These are phyloP conservation scores for Octomys mimax DNA, from an alignment of 2,797 vertebrate species.

Conservation along the genomic window DNA sequence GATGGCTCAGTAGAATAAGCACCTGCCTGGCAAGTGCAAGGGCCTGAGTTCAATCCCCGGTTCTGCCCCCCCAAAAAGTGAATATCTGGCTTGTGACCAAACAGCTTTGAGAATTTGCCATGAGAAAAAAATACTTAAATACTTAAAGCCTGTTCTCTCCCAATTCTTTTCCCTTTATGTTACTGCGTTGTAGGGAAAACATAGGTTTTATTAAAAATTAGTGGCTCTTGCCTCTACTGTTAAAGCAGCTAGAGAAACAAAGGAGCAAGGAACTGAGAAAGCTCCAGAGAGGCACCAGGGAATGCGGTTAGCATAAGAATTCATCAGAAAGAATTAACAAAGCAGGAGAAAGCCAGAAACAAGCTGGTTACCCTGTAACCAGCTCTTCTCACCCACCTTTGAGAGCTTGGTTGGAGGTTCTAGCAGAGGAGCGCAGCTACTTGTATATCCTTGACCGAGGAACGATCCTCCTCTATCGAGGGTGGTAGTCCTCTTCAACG, in stretches of 20 bases:
- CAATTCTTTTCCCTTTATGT: conserved; percentile 59
- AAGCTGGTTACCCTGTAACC: not conserved
- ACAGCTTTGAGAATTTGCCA: conserved; percentile 83
- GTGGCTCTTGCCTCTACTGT: not conserved
- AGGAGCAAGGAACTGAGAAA: not conserved
- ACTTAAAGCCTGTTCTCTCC: conserved; percentile 65
- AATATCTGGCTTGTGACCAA: conserved; percentile 84
- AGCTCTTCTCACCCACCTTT: not conserved
- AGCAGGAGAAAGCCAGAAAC: not conserved
- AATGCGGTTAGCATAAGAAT: not conserved
- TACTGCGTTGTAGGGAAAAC: not conserved
- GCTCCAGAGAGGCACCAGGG: not conserved
- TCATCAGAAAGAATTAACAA: not conserved
- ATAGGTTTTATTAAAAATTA: not conserved
- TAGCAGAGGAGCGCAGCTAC: too few species aligned
- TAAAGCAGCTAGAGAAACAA: not conserved
- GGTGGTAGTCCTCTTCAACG: too few species aligned
- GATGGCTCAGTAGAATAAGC: too few species aligned
- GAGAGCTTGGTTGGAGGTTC: not conserved
- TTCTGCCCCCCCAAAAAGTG: conserved; percentile 66
- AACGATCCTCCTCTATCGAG: too few species aligned
- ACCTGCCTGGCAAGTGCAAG: too few species aligned
- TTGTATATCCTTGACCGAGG: too few species aligned
- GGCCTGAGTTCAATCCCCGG: too few species aligned
- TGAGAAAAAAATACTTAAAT: conserved; percentile 81